Conservation (phyloP, 1,140 invertebrate species). For the Episyrphus balteatus region DNA sequence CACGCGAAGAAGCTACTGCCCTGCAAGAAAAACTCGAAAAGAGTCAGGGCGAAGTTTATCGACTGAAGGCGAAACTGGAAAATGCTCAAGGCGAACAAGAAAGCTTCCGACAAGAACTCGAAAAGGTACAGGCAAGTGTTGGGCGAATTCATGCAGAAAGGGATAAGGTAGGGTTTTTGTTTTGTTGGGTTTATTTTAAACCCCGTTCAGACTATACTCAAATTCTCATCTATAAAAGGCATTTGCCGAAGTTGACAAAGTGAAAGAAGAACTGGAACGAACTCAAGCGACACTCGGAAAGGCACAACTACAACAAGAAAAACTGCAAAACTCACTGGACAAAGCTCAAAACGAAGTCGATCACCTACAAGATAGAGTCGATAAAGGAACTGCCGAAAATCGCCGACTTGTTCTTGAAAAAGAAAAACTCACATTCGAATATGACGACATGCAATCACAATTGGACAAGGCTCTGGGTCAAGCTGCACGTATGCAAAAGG, state of each 20-base stretch:
- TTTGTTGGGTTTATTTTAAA: background rate
- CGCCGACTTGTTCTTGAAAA: conserved; percentile 81
- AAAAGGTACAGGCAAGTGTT: conserved; percentile 50
- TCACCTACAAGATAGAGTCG: conserved; percentile 73
- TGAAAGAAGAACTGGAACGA: conserved; percentile 80
- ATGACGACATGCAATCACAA: conserved; percentile 79
- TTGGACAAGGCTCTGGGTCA: conserved; percentile 80
- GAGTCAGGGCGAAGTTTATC: conserved; percentile 87
- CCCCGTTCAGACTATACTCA: too few relatives aligned
- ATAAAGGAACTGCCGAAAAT: conserved; percentile 67
- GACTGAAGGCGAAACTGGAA: conserved; percentile 84
- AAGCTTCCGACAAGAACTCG: conserved; percentile 81
- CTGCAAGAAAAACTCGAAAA: conserved; percentile 88
- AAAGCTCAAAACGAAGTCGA: conserved; percentile 86
- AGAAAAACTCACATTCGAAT: conserved; percentile 80
- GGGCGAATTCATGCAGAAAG: conserved; percentile 75
- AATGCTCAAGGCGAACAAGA: conserved; percentile 90
- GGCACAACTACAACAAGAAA: conserved; percentile 80
- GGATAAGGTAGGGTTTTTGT: conserved; percentile 47
- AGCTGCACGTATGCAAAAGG: conserved; percentile 75
- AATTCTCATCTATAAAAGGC: conserved; percentile 36
- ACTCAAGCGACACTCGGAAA: conserved; percentile 80
- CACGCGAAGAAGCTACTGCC: conserved; percentile 66
- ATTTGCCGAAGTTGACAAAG: conserved; percentile 72
- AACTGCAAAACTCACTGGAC: conserved; percentile 74